Percentiles rank a stretch among this genome's conserved stretches.
Conservation (phyloP, 2,113 vertebrate species). For the Callipepla californica region DNA sequence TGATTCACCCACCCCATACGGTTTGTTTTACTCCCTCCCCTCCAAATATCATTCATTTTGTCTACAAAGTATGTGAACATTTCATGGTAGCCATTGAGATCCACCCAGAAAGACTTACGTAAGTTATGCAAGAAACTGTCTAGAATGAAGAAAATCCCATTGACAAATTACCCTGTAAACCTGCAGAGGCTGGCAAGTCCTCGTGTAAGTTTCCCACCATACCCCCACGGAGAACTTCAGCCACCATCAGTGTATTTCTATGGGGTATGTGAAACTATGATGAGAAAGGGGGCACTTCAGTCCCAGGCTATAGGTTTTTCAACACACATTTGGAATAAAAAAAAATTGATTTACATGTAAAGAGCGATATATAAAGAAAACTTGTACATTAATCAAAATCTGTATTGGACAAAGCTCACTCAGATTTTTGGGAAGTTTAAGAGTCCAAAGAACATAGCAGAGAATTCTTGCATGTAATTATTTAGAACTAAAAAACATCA, state of each 20-base stretch:
- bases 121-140: constrained; percentile 83
- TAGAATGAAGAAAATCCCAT: constrained; percentile 82
- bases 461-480: constrained; percentile 47
- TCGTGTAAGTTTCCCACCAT: background rate
- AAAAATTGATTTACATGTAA: constrained; percentile 52
- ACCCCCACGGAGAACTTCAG: background rate
- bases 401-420: constrained; percentile 69
- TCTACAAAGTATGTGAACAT: constrained; percentile 85
- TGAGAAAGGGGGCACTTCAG: constrained; percentile 62
- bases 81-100: constrained; percentile 84
- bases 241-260: constrained; percentile 37
- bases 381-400: constrained; percentile 73
- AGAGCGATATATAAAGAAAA: constrained; percentile 68
- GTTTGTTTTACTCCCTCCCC: constrained; percentile 72
- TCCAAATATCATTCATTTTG: constrained; percentile 83
- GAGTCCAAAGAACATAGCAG: constrained; percentile 67
- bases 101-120: constrained; percentile 81
- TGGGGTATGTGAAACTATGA: background rate
- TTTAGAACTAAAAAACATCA: constrained; percentile 37
- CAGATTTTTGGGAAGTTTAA: constrained; percentile 70
- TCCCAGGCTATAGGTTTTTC: constrained; percentile 60
- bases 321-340: constrained; percentile 22
- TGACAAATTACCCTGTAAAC: constrained; percentile 28
- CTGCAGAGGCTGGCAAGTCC: background rate
- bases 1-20: constrained; percentile 39